These are phyloP conservation scores for Linnaemya vulpina DNA, from an alignment of 2,888 invertebrate genomes.

Conservation along the genomic window DNA sequence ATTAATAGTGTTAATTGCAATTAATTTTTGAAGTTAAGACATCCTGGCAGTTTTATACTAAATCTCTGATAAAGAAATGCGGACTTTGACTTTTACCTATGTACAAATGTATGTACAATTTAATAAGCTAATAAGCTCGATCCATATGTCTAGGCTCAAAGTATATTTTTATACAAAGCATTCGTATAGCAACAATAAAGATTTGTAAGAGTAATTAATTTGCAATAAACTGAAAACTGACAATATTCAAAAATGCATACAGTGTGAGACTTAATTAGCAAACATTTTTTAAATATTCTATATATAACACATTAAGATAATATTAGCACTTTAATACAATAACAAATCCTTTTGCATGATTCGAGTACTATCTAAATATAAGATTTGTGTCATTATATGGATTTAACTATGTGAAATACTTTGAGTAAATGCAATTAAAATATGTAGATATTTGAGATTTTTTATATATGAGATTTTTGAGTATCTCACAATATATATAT, in stretches of 20 bases:
- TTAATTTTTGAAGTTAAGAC: not conserved
- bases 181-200: conserved; percentile 3
- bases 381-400: not conserved
- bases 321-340: not conserved
- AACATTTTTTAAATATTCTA: not conserved
- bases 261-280: not conserved
- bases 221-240: conserved; percentile 27
- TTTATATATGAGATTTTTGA: too few relatives aligned
- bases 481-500: too few relatives aligned
- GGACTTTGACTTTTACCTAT: not conserved
- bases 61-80: not conserved
- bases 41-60: not conserved
- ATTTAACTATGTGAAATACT: not conserved
- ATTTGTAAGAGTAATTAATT: conserved; percentile 24
- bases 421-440: not conserved
- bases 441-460: too few relatives aligned
- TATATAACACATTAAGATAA: not conserved
- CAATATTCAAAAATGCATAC: not conserved
- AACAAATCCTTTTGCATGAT: not conserved
- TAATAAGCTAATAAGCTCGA: conserved; percentile 1
- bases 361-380: not conserved
- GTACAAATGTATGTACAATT: not conserved
- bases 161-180: conserved; percentile 24
- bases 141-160: conserved; percentile 59
- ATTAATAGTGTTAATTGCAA: not conserved